Conservation (phyloP, 2,113 vertebrate genomes). For the Paraplagusia blochii region DNA sequence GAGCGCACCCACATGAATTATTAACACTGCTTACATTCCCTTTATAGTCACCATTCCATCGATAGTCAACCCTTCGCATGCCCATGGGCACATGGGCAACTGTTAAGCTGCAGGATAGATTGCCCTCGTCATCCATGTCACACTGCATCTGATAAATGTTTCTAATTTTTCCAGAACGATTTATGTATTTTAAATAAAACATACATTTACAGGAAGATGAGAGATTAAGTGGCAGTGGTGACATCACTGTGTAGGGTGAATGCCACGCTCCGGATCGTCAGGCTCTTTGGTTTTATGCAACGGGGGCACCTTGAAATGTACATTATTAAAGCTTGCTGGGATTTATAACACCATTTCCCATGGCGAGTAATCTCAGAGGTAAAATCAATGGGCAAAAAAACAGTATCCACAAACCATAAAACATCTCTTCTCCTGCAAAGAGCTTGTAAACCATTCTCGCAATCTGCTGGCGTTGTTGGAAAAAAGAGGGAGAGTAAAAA, state of each 20-base stretch:
- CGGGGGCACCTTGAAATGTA: conserved; percentile 58
- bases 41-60: conserved; percentile 62
- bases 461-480: conserved; percentile 34
- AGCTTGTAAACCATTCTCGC: conserved; percentile 61
- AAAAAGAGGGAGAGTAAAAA: conserved; percentile 6
- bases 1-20: conserved; percentile 70
- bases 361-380: conserved; percentile 53
- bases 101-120: conserved; percentile 54
- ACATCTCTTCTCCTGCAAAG: conserved; percentile 49
- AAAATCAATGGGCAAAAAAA: conserved; percentile 60
- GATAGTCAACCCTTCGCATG: conserved; percentile 59
- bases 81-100: conserved; percentile 52
- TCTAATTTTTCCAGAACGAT: conserved; percentile 28
- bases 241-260: conserved; percentile 41
- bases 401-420: conserved; percentile 52
- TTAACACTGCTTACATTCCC: conserved; percentile 66
- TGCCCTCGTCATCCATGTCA: conserved; percentile 45
- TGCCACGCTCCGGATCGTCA: conserved; percentile 11
- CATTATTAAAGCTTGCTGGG: conserved; percentile 57
- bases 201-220: conserved; percentile 26
- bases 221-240: conserved; percentile 28
- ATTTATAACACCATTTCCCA: conserved; percentile 60
- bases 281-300: conserved; percentile 31
- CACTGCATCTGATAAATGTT: conserved; percentile 37
- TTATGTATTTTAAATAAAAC: conserved; percentile 46